Percentiles rank a stretch among this genome's conserved stretches.
Conservation (phyloP, 2,888 invertebrate species). For the Meloe dianella region DNA sequence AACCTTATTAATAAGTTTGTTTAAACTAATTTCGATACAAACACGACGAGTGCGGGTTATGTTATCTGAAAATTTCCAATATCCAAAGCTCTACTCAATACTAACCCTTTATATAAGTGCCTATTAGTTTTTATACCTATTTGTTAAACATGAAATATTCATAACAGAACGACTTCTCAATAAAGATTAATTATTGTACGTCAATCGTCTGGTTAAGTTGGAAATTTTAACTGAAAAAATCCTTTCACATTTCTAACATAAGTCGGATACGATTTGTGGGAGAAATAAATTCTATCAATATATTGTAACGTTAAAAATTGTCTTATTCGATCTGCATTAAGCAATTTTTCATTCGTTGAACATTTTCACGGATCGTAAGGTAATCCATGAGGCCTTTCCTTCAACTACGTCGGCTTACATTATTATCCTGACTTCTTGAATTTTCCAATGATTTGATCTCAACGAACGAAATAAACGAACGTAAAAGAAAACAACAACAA, state of each 20-base stretch:
- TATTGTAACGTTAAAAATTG: slow-evolving; percentile 6
- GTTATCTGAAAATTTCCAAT: no score
- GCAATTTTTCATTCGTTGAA: slow-evolving; percentile 25
- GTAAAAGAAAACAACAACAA: background rate
- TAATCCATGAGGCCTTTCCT: slow-evolving; percentile 30
- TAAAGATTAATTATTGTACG: no score
- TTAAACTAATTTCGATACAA: slow-evolving; percentile 16
- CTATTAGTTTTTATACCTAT: background rate
- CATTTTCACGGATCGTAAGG: slow-evolving; percentile 27
- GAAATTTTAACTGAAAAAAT: no score
- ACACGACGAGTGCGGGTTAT: background rate
- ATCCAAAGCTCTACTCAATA: no score
- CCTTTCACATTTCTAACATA: background rate
- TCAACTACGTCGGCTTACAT: slow-evolving; percentile 28
- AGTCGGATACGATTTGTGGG: background rate
- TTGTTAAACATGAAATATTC: background rate
- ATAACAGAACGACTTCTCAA: no score
- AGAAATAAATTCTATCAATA: background rate
- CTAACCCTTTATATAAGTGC: background rate
- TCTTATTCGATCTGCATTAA: slow-evolving; percentile 15
- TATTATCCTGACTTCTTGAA: slow-evolving; percentile 21
- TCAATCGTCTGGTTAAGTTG: no score
- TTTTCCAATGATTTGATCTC: slow-evolving; percentile 3
- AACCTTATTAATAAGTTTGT: slow-evolving; percentile 25
- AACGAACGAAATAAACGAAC: background rate